A percentile compares a stretch with the other conserved stretches of the same genome.
Conservation (phyloP, 2,113 vertebrate species). For the Aegotheles bennettii region DNA sequence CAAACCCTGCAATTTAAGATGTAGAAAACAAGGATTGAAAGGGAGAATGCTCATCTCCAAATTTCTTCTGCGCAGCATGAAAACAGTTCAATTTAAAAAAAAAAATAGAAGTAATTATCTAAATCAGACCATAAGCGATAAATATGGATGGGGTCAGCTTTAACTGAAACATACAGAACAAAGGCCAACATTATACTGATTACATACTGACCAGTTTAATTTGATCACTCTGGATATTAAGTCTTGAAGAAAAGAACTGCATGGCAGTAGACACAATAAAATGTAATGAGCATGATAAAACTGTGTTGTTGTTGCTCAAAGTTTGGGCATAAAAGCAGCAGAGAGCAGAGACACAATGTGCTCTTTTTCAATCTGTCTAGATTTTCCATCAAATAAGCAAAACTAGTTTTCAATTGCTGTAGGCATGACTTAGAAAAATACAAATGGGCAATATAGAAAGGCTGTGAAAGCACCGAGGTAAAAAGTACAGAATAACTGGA, state of each 20-base stretch:
- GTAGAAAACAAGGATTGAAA: not conserved
- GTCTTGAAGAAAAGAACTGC: not conserved
- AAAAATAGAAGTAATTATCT: not conserved
- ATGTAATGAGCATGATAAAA: not conserved
- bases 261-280: not conserved
- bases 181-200: not conserved
- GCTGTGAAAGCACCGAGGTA: not conserved
- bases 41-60: not conserved
- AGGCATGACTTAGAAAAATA: constrained; percentile 17
- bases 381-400: constrained; percentile 28
- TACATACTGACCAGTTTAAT: not conserved
- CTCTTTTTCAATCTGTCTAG: not conserved
- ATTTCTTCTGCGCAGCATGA: not conserved
- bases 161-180: not conserved
- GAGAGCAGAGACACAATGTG: not conserved
- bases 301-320: not conserved
- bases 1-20: not conserved
- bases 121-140: not conserved
- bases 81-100: not conserved
- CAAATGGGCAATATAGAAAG: not conserved
- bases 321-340: not conserved
- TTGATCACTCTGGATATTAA: not conserved
- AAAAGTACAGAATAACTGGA: constrained; percentile 7
- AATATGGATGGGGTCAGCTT: not conserved
- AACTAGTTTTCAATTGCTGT: not conserved